Evolutionary conservation across 1,140 invertebrate species (phyloP), one percentile per base, ranked within the genome.

Genomic region (Drosophila takahashii): DNA sequence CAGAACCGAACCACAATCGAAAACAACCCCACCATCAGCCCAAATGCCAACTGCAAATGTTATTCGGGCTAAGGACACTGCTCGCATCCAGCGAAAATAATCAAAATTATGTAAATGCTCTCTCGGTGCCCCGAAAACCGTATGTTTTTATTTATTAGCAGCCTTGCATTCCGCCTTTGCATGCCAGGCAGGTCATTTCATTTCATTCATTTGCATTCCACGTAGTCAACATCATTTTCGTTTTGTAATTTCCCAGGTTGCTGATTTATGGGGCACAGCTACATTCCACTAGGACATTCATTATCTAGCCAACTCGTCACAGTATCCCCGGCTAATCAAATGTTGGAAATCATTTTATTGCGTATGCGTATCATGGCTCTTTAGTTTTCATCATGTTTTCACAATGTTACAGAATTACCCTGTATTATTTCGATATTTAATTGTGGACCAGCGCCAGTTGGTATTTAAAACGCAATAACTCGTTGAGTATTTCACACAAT

Each of bases 21-120:
- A 47, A 50, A 26, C 29, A 16, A 45, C 11, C 18, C 18, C 5
- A 47, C 22, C 22, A 22, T 22, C 22, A 47, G 29, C 15, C 32
- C n/a, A 22, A 52, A 41, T 39, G 26, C 27, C 44, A 53, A 65
- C 32, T 64, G 71, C 32, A 74, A 65, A 74, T 67, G 67, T 70
- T 85, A 75, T 47, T 59, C 34, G 58, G 52, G 64, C 74, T 84
- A 66, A 66, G 70, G 52, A 59, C 52, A 29, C 36, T 13, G 44
- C 60, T 42, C 27, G 37, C 56, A 67, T 47, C 52, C 53, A 51
- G 59, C 69, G 51, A 79, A 89, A 79, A 86, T 87, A 87, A 87
- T 87, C 84, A 81, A 79, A 87, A 87, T 89, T 83, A 87, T 87
- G 83, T 89, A 83, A 89, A 87, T 87, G 54, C 45, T 42, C 56